Conservation (phyloP, 2,797 vertebrate genomes). For the Syndactyla subalaris region DNA sequence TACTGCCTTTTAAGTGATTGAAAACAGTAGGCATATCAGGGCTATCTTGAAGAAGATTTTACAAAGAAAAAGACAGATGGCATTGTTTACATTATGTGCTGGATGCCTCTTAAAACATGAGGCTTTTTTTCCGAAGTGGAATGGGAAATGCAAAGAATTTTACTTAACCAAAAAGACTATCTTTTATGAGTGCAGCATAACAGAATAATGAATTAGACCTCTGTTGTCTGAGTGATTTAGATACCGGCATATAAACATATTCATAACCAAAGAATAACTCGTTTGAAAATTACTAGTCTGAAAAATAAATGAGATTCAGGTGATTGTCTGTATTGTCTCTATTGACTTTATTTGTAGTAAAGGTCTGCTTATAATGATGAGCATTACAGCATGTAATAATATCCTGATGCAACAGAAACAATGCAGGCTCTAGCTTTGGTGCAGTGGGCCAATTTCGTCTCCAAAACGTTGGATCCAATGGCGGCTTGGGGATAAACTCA, state of each 20-base stretch:
- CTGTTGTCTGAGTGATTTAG: neutral
- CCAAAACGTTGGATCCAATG: neutral
- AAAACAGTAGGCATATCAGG: constrained; percentile 76
- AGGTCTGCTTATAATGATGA: neutral
- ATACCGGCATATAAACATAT: neutral
- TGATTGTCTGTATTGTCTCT: neutral
- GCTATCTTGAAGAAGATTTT: constrained; percentile 75
- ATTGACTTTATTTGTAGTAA: neutral
- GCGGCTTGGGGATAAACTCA: constrained; percentile 13
- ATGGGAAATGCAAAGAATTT: constrained; percentile 54
- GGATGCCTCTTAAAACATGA: constrained; percentile 20
- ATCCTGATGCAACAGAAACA: constrained; percentile 45
- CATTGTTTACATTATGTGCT: constrained; percentile 65
- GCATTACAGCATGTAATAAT: neutral
- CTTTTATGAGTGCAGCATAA: neutral
- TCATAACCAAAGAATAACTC: neutral
- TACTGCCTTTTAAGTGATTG: constrained; percentile 83
- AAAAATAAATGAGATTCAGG: neutral
- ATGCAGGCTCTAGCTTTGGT: neutral
- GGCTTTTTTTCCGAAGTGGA: constrained; percentile 33
- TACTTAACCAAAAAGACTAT: neutral
- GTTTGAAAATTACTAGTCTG: neutral
- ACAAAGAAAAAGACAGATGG: constrained; percentile 68
- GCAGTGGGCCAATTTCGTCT: constrained; percentile 14
- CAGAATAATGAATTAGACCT: neutral